phyloP scores from a whole-genome alignment of 1,140 invertebrate genomes.

The Heliconius nattereri region DNA sequence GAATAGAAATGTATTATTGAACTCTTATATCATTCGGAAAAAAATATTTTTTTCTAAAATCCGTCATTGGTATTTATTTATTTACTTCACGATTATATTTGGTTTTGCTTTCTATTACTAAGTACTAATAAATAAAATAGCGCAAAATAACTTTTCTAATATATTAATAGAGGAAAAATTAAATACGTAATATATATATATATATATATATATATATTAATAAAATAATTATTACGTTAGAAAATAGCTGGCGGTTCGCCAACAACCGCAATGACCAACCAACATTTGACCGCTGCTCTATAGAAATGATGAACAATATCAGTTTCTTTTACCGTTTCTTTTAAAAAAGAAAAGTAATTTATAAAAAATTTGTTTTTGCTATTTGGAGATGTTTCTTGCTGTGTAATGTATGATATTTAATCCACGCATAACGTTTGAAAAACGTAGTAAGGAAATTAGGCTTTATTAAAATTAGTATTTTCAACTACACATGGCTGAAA shows the following conservation, averaged over 20 bases:
- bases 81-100: too few species aligned
- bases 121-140: neutral
- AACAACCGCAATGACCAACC: neutral
- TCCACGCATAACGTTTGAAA: neutral
- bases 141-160: neutral
- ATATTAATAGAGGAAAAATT: neutral
- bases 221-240: neutral
- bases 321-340: neutral
- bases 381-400: neutral
- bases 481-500: too few species aligned
- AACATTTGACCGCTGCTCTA: neutral
- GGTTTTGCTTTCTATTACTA: too few species aligned
- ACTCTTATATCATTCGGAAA: too few species aligned
- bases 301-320: constrained; percentile 6
- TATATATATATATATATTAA: too few species aligned
- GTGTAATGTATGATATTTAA: neutral
- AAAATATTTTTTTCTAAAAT: too few species aligned
- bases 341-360: neutral
- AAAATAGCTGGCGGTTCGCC: neutral
- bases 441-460: neutral
- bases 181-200: too few species aligned
- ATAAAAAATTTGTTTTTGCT: neutral
- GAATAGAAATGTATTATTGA: too few species aligned
- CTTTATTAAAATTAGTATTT: neutral
- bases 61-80: too few species aligned